Evolutionary conservation across 2,888 invertebrate species (phyloP).

Genomic region (Alloscopus bannaensis): DNA sequence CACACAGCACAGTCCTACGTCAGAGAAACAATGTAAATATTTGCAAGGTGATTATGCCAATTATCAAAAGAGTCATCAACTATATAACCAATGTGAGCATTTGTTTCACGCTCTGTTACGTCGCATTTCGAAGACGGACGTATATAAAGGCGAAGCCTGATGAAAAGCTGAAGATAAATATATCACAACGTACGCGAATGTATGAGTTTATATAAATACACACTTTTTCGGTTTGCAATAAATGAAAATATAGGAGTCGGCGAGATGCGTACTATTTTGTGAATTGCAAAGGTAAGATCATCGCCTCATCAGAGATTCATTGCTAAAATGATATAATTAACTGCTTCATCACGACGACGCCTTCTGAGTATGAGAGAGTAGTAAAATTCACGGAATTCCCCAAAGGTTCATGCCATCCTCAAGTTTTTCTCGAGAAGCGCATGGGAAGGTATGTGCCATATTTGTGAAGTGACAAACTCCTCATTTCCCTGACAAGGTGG

Average conservation of each 20-base stretch:
- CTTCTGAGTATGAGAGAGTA: neutral
- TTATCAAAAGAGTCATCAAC: conserved; percentile 46
- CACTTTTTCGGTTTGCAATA: too few relatives aligned
- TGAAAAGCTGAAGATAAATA: too few relatives aligned
- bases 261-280: too few relatives aligned
- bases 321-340: conserved; percentile 54
- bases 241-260: too few relatives aligned
- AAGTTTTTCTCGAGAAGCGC: neutral
- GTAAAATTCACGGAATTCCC: conserved; percentile 16
- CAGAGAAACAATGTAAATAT: conserved; percentile 56
- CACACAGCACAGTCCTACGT: neutral
- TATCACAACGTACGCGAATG: too few relatives aligned
- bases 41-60: conserved; percentile 46
- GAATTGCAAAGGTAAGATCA: neutral
- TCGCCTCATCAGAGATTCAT: conserved; percentile 26
- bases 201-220: too few relatives aligned
- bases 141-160: too few relatives aligned
- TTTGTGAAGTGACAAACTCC: too few relatives aligned
- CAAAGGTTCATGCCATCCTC: conserved; percentile 2
- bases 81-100: neutral
- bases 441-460: too few relatives aligned
- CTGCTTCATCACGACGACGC: neutral
- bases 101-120: too few relatives aligned
- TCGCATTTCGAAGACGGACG: too few relatives aligned
- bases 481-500: too few relatives aligned